Evolutionary conservation across 2,888 invertebrate species (phyloP), one percentile per base, ranked within the genome.

Genomic region (Trichacis sp.): DNA sequence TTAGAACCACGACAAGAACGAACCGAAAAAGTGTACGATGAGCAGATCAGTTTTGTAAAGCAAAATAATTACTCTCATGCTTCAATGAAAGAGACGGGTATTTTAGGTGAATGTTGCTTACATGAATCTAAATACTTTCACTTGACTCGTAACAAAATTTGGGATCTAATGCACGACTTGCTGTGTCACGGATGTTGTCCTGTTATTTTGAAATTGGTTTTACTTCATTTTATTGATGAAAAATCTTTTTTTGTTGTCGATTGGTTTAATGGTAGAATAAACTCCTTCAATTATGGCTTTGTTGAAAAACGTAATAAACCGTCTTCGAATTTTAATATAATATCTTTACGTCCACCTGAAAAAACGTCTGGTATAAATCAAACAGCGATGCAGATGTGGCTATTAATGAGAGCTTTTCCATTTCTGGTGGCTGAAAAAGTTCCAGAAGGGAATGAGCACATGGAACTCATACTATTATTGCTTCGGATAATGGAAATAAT

Each of bases 311-410:
- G 53, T 29, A 66, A 70, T 50, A 69, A 59, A 20, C 65, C 65
- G 14, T 62, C 68, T 30, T 55, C 63, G 15, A 70, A 70, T 54
- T 69, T 70, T 33, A 58, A 55, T 14, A 48, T 33, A n/a, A n/a
- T n/a, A n/a, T n/a, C n/a, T n/a, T n/a, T n/a, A n/a, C n/a, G n/a
- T n/a, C n/a, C n/a, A n/a, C n/a, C n/a, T n/a, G n/a, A n/a, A n/a
- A n/a, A n/a, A n/a, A n/a, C n/a, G n/a, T n/a, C n/a, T n/a, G n/a
- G n/a, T n/a, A n/a, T n/a, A n/a, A 68, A 53, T 49, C 69, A 69
- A 49, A 62, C 64, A 19, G 68, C 52, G 5, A 58, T 69, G 61
- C 67, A 63, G 12, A 68, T 51, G 14, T 69, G 67, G 64, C 49
- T 48, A 20, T 30, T 69, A n/a, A 11, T 61, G 1, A 20, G 64